Evolutionary conservation across 2,888 invertebrate species (phyloP).

Genomic region (Masnerella sp.): DNA sequence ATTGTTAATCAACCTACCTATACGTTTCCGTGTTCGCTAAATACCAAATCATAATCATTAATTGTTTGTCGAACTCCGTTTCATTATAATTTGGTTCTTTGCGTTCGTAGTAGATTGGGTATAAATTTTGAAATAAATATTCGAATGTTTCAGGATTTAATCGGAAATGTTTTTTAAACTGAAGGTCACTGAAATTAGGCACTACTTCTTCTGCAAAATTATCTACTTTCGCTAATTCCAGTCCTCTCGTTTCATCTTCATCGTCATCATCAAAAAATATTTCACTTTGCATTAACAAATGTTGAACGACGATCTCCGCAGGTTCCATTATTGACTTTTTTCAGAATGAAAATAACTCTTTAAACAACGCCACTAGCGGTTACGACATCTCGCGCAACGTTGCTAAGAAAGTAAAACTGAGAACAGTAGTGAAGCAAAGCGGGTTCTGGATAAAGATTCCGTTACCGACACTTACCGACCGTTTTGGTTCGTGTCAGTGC

Average conservation of each 20-base stretch:
- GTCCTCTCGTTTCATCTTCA: neutral
- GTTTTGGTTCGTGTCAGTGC: no score
- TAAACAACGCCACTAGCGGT: no score
- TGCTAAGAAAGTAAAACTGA: no score
- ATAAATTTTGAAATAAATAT: neutral
- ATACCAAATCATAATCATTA: slow-evolving; percentile 4
- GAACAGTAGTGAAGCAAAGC: no score
- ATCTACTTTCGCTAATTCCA: slow-evolving; percentile 1
- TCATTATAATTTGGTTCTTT: neutral
- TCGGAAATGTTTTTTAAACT: slow-evolving; percentile 9
- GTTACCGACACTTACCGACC: no score
- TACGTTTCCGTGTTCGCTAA: slow-evolving; percentile 1
- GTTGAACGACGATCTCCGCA: no score
- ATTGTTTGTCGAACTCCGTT: slow-evolving; percentile 5
- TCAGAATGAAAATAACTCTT: no score
- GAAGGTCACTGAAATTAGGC: neutral
- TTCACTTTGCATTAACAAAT: neutral
- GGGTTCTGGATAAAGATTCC: no score
- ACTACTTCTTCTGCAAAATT: slow-evolving; percentile 14
- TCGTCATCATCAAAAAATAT: neutral
- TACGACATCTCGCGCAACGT: no score
- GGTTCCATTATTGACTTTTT: no score
- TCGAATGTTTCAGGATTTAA: neutral
- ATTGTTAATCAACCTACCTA: slow-evolving; percentile 2
- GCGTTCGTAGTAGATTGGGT: neutral